Percentiles rank a stretch among this genome's conserved stretches.
Evolutionary conservation across 2,797 vertebrate species (phyloP).

Genomic region (Chloroceryle inda): DNA sequence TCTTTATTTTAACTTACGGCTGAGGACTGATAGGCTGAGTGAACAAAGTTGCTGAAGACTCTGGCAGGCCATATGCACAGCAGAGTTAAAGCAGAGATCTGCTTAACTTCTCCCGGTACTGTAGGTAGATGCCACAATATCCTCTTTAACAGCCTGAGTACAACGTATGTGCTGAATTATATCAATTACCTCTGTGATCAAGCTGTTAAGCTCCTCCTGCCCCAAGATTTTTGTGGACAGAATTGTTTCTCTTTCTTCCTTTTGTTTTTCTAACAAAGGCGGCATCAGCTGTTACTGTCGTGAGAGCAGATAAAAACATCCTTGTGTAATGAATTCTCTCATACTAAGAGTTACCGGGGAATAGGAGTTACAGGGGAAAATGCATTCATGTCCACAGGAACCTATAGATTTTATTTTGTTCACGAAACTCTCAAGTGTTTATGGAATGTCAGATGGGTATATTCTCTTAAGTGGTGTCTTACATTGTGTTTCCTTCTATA

Average conservation of each 20-base stretch:
- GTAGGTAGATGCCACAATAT: neutral
- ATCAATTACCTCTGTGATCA: neutral
- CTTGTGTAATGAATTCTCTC: neutral
- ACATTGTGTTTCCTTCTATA: neutral
- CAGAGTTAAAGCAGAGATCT: neutral
- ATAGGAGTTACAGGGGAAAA: neutral
- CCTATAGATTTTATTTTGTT: neutral
- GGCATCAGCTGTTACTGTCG: neutral
- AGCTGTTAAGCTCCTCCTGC: neutral
- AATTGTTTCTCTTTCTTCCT: neutral
- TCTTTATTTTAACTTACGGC: neutral
- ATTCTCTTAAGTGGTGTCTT: neutral
- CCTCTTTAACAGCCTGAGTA: neutral
- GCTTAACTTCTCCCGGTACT: neutral
- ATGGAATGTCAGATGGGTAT: neutral
- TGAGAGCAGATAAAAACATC: neutral
- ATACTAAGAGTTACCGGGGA: neutral
- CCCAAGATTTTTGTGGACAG: neutral
- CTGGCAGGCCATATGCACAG: neutral
- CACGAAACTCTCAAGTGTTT: neutral
- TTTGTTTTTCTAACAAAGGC: neutral
- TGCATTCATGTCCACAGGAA: neutral
- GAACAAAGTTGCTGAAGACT: neutral
- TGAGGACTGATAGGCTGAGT: neutral
- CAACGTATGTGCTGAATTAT: neutral